These are phyloP conservation scores for Danio kyathit DNA, from an alignment of 2,797 vertebrate species.

Conservation along the genomic window DNA sequence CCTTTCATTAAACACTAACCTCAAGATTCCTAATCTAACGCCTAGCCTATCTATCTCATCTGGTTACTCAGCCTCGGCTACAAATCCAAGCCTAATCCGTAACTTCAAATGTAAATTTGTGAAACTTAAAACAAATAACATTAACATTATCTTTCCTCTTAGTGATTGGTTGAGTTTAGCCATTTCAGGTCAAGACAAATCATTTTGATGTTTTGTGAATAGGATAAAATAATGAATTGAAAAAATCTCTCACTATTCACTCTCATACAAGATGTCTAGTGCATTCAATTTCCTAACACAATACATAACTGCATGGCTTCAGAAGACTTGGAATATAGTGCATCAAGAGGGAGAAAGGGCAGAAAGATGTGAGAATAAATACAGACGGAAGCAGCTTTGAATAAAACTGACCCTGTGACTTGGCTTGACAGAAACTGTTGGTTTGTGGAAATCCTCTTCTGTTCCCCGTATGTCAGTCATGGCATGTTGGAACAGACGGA, in stretches of 20 bases:
- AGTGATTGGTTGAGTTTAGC: too few species aligned
- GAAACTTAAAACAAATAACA: neutral
- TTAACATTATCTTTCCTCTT: too few species aligned
- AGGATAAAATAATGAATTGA: neutral
- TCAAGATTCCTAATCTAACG: neutral
- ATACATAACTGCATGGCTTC: neutral
- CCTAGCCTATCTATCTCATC: neutral
- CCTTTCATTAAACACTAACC: neutral
- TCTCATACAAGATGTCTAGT: neutral
- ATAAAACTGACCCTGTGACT: constrained; percentile 34
- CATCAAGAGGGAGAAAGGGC: neutral
- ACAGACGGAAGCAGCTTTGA: constrained; percentile 18
- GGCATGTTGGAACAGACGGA: constrained; percentile 49
- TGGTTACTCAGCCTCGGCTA: neutral
- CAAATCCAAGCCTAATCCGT: neutral
- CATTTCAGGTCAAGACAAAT: neutral
- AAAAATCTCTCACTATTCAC: neutral
- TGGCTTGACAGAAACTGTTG: constrained; percentile 37
- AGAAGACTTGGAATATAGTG: neutral
- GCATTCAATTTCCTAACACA: neutral
- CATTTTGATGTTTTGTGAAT: neutral
- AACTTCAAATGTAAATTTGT: neutral
- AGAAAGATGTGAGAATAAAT: constrained; percentile 27
- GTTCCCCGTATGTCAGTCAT: constrained; percentile 48
- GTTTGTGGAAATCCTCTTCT: constrained; percentile 42